A percentile compares a stretch with the other conserved stretches of the same genome.
These are phyloP conservation scores for Stomorhina lunata DNA, from an alignment of 2,888 invertebrate genomes.

Conservation along the genomic window DNA sequence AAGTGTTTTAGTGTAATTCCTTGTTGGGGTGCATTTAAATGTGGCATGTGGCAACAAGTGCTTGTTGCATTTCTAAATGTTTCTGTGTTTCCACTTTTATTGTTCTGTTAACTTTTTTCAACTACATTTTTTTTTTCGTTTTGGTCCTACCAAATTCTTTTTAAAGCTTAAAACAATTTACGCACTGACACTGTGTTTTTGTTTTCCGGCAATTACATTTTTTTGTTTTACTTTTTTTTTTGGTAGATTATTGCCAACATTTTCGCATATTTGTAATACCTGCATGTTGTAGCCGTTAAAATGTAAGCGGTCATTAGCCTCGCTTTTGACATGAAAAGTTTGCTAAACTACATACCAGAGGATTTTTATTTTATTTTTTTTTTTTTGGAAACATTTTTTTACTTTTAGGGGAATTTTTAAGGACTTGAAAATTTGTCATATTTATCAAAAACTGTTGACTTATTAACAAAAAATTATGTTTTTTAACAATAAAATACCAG, in stretches of 20 bases:
- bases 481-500: too few relatives aligned
- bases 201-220: conserved; percentile 39
- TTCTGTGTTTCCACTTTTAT: conserved; percentile 30
- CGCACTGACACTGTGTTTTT: conserved; percentile 45
- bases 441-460: too few relatives aligned
- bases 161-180: conserved; percentile 33
- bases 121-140: not conserved
- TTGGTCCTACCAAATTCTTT: not conserved
- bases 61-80: conserved; percentile 67
- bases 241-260: conserved; percentile 10
- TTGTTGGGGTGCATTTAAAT: conserved; percentile 64
- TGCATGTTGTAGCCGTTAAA: not conserved
- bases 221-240: too few relatives aligned
- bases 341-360: not conserved
- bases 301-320: conserved; percentile 14
- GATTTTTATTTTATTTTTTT: too few relatives aligned
- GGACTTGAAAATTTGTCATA: too few relatives aligned
- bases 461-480: too few relatives aligned
- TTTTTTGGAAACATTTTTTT: too few relatives aligned
- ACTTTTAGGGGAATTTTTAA: too few relatives aligned
- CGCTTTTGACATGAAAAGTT: not conserved
- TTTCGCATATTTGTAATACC: conserved; percentile 8
- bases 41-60: conserved; percentile 71
- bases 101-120: not conserved
- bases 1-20: conserved; percentile 63